Evolutionary conservation across 1,140 invertebrate genomes (phyloP).

Genomic region (Ceratitis capitata): DNA sequence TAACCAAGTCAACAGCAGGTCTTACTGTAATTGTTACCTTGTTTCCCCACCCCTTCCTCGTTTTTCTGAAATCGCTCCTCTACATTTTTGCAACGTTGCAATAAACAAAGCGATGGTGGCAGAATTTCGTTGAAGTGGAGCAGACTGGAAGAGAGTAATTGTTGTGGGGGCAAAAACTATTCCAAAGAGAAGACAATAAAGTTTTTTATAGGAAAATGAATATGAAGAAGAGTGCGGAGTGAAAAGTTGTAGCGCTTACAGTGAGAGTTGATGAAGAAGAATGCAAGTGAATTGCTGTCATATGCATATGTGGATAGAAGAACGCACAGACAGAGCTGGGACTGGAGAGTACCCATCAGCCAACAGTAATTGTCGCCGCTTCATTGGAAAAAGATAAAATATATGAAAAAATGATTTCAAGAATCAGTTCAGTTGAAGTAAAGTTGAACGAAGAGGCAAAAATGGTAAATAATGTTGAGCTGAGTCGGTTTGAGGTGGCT

Average conservation of each 20-base stretch:
- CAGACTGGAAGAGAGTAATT: no score
- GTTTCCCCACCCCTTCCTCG: not conserved
- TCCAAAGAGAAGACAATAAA: not conserved
- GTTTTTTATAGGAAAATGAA: not conserved
- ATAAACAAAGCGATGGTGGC: not conserved
- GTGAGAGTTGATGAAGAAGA: not conserved
- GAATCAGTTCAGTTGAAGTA: no score
- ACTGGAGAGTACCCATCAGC: not conserved
- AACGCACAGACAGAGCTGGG: not conserved
- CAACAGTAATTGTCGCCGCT: not conserved
- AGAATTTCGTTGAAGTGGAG: not conserved
- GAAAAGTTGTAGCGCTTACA: not conserved
- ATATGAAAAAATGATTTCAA: no score
- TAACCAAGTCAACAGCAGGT: not conserved
- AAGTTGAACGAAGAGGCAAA: no score
- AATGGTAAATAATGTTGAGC: no score
- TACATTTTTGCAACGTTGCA: not conserved
- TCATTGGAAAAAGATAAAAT: no score
- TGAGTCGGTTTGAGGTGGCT: no score
- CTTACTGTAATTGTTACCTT: not conserved
- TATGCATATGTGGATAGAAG: not conserved
- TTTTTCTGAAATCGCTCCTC: not conserved
- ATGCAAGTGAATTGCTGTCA: not conserved
- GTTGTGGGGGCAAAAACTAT: not conserved
- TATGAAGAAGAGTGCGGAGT: not conserved